Conservation (phyloP, 2,888 invertebrate genomes). For the Trissolcus brochymenae region DNA sequence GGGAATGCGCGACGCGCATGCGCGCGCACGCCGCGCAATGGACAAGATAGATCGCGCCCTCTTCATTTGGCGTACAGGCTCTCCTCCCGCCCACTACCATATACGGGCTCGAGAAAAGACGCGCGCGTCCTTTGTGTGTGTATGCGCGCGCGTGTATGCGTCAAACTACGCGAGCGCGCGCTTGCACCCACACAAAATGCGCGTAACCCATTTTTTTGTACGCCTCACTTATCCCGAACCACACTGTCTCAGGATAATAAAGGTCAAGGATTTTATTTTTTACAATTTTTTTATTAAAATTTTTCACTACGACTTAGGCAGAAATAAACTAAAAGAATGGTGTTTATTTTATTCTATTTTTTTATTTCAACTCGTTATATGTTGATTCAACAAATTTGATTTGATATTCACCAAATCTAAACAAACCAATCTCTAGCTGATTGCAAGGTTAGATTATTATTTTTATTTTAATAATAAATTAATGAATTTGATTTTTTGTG, state of each 20-base stretch:
- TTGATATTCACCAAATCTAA: too few species aligned
- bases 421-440: too few species aligned
- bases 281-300: too few species aligned
- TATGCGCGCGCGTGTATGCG: too few species aligned
- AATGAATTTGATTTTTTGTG: too few species aligned
- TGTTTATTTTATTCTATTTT: too few species aligned
- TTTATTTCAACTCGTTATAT: too few species aligned
- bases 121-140: constrained; percentile 56
- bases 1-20: constrained; percentile 55
- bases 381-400: too few species aligned
- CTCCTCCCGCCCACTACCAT: constrained; percentile 74
- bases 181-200: neutral
- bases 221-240: neutral
- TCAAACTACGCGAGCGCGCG: constrained; percentile 1
- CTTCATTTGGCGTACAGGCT: constrained; percentile 24
- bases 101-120: constrained; percentile 67
- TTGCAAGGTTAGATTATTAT: too few species aligned
- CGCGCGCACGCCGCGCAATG: constrained; percentile 55
- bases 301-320: too few species aligned
- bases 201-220: constrained; percentile 4
- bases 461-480: too few species aligned
- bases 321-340: too few species aligned
- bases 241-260: neutral
- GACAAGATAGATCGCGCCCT: constrained; percentile 40
- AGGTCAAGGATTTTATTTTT: neutral